Evolutionary conservation across 2,888 invertebrate genomes (phyloP).

Genomic region (Caenorhabditis zanzibari): DNA sequence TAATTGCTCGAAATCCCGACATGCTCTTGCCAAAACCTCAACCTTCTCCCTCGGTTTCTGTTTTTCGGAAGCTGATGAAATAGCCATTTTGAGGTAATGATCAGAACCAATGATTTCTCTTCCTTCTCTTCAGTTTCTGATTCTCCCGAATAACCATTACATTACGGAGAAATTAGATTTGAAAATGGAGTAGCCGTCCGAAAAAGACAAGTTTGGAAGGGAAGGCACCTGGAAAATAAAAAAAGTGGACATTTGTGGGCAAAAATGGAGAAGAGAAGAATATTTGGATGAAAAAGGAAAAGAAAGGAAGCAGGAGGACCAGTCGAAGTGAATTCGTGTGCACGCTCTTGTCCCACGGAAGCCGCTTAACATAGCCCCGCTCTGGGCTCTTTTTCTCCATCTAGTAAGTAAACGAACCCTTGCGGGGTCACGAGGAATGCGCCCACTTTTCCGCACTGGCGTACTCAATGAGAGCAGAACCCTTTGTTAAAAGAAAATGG

Average conservation of each 20-base stretch:
- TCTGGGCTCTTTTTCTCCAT: constrained; percentile 19
- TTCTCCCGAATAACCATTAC: constrained; percentile 53
- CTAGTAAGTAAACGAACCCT: constrained; percentile 55
- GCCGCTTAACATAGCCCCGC: constrained; percentile 49
- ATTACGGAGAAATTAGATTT: constrained; percentile 36
- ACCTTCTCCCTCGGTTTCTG: constrained; percentile 36
- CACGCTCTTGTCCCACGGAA: constrained; percentile 46
- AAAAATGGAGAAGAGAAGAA: constrained; percentile 23
- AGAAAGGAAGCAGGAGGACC: constrained; percentile 8
- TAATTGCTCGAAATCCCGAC: constrained; percentile 31
- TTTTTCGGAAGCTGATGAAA: constrained; percentile 23
- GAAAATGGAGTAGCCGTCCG: constrained; percentile 4
- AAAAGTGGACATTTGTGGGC: constrained; percentile 26
- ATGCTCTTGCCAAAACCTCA: constrained; percentile 50
- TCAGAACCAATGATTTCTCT: constrained; percentile 24
- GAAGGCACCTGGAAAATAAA: constrained; percentile 34
- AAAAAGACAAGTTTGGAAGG: constrained; percentile 37
- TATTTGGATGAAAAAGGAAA: constrained; percentile 10
- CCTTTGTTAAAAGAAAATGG: neutral
- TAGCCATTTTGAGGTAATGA: constrained; percentile 40
- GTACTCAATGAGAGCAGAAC: constrained; percentile 7
- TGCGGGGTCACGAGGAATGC: constrained; percentile 31
- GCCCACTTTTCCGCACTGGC: constrained; percentile 18
- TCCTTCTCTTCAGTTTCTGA: constrained; percentile 19
- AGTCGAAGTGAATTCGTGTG: constrained; percentile 60